Percentiles rank a stretch among this genome's conserved stretches.
phyloP scores from a whole-genome alignment of 2,797 vertebrate genomes.

The Cryptoprocta ferox region DNA sequence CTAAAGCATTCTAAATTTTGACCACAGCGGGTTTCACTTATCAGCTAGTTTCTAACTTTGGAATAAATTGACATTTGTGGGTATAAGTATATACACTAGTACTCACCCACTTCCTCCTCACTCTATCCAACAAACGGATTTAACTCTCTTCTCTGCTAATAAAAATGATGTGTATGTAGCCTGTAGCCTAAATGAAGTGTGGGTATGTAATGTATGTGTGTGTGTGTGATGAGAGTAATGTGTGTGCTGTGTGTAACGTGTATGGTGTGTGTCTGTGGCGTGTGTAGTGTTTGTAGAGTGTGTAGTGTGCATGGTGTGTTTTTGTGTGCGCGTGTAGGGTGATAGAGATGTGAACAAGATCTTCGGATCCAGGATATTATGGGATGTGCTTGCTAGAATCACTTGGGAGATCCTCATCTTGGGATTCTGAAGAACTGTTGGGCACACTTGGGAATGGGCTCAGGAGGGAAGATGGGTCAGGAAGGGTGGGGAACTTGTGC shows the following conservation, averaged over 20 bases:
- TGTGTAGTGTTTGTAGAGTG: neutral
- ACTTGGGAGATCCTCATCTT: neutral
- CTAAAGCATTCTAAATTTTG: slow-evolving; percentile 71
- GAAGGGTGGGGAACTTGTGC: neutral
- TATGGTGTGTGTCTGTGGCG: neutral
- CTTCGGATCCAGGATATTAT: neutral
- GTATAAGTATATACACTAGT: slow-evolving; percentile 68
- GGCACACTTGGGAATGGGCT: neutral
- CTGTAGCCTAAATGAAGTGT: neutral
- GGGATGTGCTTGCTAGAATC: neutral
- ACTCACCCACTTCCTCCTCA: neutral
- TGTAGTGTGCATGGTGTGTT: neutral
- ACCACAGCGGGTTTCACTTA: slow-evolving; percentile 73
- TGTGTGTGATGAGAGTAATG: neutral
- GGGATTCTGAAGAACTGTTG: neutral
- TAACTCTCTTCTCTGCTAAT: slow-evolving; percentile 56
- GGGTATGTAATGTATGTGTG: neutral
- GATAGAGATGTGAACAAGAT: neutral
- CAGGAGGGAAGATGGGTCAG: neutral
- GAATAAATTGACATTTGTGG: slow-evolving; percentile 79
- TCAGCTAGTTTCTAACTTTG: slow-evolving; percentile 79
- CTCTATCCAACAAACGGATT: slow-evolving; percentile 72
- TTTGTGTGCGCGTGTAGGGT: neutral
- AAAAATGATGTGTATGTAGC: neutral
- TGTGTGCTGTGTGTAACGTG: neutral